Evolutionary conservation across 2,113 vertebrate genomes (phyloP).

Genomic region (Festucalex cinctus): DNA sequence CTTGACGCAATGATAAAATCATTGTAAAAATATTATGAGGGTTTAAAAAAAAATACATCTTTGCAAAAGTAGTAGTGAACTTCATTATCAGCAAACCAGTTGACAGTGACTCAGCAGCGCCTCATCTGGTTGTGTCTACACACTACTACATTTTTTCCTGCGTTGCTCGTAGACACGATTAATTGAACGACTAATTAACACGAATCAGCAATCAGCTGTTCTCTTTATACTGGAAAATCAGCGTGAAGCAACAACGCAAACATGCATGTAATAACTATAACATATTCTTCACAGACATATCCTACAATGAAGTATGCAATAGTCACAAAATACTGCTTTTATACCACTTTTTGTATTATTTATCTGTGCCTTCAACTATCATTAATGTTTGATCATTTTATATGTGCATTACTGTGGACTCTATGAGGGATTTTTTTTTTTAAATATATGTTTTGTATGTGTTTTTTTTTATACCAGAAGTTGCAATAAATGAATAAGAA

Average conservation of each 20-base stretch:
- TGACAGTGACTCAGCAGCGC: background rate
- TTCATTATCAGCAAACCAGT: background rate
- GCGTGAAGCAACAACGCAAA: background rate
- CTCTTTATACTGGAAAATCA: background rate
- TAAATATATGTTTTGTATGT: background rate
- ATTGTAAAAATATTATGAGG: too few relatives aligned
- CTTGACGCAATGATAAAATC: too few relatives aligned
- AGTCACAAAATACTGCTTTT: background rate
- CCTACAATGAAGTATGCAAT: background rate
- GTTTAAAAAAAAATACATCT: too few relatives aligned
- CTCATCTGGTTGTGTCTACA: background rate
- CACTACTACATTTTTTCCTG: background rate
- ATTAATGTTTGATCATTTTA: background rate
- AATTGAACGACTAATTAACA: background rate
- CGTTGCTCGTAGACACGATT: background rate
- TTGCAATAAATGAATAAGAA: background rate
- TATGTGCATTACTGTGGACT: background rate
- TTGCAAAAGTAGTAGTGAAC: too few relatives aligned
- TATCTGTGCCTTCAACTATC: background rate
- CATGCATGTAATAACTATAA: background rate
- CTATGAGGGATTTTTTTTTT: background rate
- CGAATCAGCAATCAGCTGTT: background rate
- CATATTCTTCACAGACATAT: background rate
- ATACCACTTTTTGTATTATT: background rate
- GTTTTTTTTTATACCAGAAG: conserved; percentile 5